phyloP scores from a whole-genome alignment of 2,888 invertebrate genomes.

The Sthenelais limicola region DNA sequence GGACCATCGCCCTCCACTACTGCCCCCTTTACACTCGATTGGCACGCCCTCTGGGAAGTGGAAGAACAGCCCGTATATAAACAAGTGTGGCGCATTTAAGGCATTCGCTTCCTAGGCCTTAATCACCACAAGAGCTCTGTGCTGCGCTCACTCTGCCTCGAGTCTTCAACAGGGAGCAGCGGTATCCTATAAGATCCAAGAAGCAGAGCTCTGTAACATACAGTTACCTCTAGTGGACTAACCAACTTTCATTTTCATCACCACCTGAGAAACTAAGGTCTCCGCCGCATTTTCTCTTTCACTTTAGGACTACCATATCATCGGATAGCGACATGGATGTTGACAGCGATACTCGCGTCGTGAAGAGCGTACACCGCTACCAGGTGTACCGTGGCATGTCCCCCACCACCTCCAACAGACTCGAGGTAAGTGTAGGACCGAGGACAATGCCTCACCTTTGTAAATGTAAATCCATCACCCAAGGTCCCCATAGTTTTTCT shows the following conservation, averaged over 20 bases:
- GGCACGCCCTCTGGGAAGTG: neutral
- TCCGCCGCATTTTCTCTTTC: neutral
- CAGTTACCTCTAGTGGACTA: too few species aligned
- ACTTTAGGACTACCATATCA: slow-evolving; percentile 28
- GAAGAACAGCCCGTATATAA: slow-evolving; percentile 6
- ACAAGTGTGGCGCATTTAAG: neutral
- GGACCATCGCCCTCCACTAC: neutral
- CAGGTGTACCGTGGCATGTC: slow-evolving; percentile 72
- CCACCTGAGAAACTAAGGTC: too few species aligned
- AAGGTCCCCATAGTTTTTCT: too few species aligned
- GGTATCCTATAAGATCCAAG: too few species aligned
- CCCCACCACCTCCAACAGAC: slow-evolving; percentile 68
- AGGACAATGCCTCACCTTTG: too few species aligned
- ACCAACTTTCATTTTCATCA: too few species aligned
- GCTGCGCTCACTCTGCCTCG: too few species aligned
- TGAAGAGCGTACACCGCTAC: slow-evolving; percentile 59
- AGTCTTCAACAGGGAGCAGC: too few species aligned
- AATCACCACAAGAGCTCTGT: neutral
- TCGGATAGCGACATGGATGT: slow-evolving; percentile 42
- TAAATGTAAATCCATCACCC: too few species aligned
- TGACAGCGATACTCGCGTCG: slow-evolving; percentile 40
- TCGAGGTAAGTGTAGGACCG: slow-evolving; percentile 71
- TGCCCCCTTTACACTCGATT: neutral
- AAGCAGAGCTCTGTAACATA: too few species aligned
- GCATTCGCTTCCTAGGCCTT: neutral